Evolutionary conservation across 2,113 vertebrate species (phyloP), one percentile per base, ranked within the genome.

Genomic region (Cisticola juncidis): DNA sequence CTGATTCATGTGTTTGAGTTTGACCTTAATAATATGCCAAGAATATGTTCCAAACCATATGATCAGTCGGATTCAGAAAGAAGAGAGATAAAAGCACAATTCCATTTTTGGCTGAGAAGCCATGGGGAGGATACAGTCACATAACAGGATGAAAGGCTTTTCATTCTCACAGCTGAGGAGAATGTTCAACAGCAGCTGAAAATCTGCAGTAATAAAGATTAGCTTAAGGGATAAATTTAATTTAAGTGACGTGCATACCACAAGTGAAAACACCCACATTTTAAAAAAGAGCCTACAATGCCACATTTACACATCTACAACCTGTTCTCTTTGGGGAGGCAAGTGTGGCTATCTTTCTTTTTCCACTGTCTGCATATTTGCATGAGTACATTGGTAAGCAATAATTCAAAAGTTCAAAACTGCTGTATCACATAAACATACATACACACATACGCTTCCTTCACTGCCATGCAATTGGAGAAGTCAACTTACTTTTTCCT

Each of bases 401-500:
- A 57, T 14, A 80, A 83, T 77, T 73, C 22, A 26, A 1, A 86
- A 87, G 40, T 61, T 56, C 22, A 68, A 40, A 85, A 57, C 12
- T 35, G 33, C 26, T 36, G 10, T n/a, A 56, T 50, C 33, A 36
- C 20, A 48, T 16, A 47, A 68, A 68, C 1, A 5, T 8, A 36
- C 8, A 23, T 17, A 40, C 3, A 79, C 19, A 83, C 5, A 33
- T 12, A 28, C 11, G 12, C 4, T 18, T 79, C 51, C 62, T 86
- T 64, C 21, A 69, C 8, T 42, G 19, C 28, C 24, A 40, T 13
- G 11, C 42, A 62, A 45, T 5, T 56, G 33, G 29, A 66, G 86
- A 80, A 57, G 25, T 31, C 15, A 50, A 85, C 97, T 97, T 68
- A 99, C 99, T 98, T 99, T 99, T 97, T 99, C 99, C 97, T 99